Percentiles rank a stretch among this genome's conserved stretches.
phyloP scores from a whole-genome alignment of 1,140 invertebrate species.

The Atta colombica region DNA sequence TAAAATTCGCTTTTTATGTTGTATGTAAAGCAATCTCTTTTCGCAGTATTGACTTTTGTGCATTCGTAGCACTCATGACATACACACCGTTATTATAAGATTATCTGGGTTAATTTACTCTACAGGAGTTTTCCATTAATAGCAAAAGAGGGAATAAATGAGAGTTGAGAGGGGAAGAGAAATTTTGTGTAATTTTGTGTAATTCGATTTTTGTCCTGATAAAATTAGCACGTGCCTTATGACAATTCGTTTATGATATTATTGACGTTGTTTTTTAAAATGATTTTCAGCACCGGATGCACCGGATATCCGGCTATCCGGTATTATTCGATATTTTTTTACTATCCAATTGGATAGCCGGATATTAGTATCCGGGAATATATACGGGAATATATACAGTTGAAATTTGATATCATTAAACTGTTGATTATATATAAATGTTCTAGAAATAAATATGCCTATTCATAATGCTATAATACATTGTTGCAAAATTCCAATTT shows the following conservation, averaged over 20 bases:
- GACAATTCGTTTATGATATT: slow-evolving; percentile 27
- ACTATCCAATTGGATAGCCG: too few relatives aligned
- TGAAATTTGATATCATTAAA: too few relatives aligned
- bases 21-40: slow-evolving; percentile 9
- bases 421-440: too few relatives aligned
- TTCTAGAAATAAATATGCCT: too few relatives aligned
- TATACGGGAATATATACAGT: too few relatives aligned
- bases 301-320: too few relatives aligned
- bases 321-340: too few relatives aligned
- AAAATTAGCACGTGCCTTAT: background rate
- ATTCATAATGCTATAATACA: too few relatives aligned
- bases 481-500: too few relatives aligned
- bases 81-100: background rate
- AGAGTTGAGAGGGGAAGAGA: background rate
- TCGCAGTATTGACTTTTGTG: slow-evolving; percentile 7
- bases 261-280: background rate
- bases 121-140: slow-evolving; percentile 62
- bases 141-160: background rate
- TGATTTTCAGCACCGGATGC: background rate
- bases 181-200: slow-evolving; percentile 20
- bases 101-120: slow-evolving; percentile 13
- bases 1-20: background rate
- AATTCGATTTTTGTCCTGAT: slow-evolving; percentile 38
- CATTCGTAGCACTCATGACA: slow-evolving; percentile 8
- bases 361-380: too few relatives aligned